These are phyloP conservation scores for Philopotamus ludificatus DNA, from an alignment of 1,140 invertebrate genomes.

Conservation along the genomic window DNA sequence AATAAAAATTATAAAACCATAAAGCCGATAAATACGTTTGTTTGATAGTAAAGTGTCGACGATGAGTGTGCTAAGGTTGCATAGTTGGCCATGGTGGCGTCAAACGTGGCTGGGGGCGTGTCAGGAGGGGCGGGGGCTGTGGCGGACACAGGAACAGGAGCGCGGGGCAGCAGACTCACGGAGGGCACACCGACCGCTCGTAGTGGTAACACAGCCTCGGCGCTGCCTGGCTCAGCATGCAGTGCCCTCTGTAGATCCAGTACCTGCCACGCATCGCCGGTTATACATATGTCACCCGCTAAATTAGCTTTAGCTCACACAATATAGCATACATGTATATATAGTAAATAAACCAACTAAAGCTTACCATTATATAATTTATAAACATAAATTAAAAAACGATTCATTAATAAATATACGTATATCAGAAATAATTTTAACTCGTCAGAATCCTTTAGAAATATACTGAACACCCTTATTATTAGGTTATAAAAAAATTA, in stretches of 20 bases:
- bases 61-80: slow-evolving; percentile 41
- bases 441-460: too few relatives aligned
- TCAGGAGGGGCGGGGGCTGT: slow-evolving; percentile 44
- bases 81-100: slow-evolving; percentile 51
- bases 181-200: slow-evolving; percentile 48
- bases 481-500: too few relatives aligned
- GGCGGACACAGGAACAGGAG: slow-evolving; percentile 41
- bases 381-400: too few relatives aligned
- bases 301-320: not conserved
- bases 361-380: too few relatives aligned
- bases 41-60: slow-evolving; percentile 41
- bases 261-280: slow-evolving; percentile 53
- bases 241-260: slow-evolving; percentile 66
- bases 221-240: slow-evolving; percentile 61
- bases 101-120: slow-evolving; percentile 53
- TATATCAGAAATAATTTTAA: too few relatives aligned
- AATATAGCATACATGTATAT: too few relatives aligned
- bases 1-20: slow-evolving; percentile 15
- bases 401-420: too few relatives aligned
- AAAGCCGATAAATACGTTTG: slow-evolving; percentile 37
- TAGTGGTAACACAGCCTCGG: slow-evolving; percentile 54
- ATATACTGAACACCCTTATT: too few relatives aligned
- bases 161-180: slow-evolving; percentile 45
- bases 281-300: slow-evolving; percentile 21
- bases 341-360: too few relatives aligned